These are phyloP conservation scores for Hippasteria phrygiana DNA, from an alignment of 53 echinoderm and acorn worm genomes.

Conservation along the genomic window DNA sequence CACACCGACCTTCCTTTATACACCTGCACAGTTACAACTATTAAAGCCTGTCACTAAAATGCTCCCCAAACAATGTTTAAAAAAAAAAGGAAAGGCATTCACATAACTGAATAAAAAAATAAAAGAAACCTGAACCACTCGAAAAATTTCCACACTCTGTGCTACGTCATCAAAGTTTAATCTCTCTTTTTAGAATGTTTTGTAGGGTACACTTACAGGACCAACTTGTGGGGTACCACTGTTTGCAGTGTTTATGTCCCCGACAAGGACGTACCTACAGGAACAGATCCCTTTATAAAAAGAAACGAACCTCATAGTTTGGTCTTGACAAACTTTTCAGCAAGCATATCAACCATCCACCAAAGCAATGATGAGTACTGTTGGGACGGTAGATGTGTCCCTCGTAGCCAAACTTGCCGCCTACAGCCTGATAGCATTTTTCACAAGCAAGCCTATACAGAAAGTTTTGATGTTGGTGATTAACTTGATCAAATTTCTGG, in stretches of 20 bases:
- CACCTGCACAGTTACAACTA: too few species aligned
- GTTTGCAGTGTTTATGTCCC: not conserved
- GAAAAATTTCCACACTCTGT: too few species aligned
- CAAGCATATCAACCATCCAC: conserved; percentile 72
- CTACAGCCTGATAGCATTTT: conserved; percentile 63
- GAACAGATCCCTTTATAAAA: not conserved
- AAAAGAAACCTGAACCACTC: too few species aligned
- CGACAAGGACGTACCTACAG: not conserved
- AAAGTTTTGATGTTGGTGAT: not conserved
- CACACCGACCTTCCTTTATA: too few species aligned
- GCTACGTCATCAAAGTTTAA: too few species aligned
- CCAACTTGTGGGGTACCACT: not conserved
- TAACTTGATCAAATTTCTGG: too few species aligned
- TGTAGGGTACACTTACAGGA: too few species aligned
- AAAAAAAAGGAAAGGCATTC: too few species aligned
- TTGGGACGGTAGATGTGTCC: conserved; percentile 66
- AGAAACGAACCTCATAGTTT: conserved; percentile 14
- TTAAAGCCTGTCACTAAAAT: too few species aligned
- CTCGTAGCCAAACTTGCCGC: conserved; percentile 64
- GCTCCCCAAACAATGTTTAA: too few species aligned
- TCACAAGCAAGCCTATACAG: conserved; percentile 72
- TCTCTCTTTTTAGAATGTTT: too few species aligned
- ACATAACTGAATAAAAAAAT: too few species aligned
- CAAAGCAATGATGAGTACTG: conserved; percentile 66
- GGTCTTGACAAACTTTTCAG: conserved; percentile 61